Evolutionary conservation across 2,888 invertebrate genomes (phyloP).

Genomic region (Choristoneura rosaceana): DNA sequence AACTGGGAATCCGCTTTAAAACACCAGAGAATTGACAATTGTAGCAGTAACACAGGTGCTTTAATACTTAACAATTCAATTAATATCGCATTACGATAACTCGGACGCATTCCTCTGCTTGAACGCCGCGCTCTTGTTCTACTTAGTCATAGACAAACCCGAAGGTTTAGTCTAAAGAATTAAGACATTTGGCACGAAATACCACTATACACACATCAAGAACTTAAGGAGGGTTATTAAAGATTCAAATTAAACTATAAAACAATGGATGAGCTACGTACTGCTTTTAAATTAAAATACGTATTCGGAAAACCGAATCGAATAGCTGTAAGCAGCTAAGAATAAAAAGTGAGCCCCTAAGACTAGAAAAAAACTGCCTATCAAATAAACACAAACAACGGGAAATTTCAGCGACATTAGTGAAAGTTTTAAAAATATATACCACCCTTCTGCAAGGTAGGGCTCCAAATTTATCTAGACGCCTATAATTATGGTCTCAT

Average conservation of each 20-base stretch:
- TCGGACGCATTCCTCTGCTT: neutral
- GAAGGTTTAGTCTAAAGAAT: neutral
- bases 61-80: neutral
- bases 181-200: neutral
- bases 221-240: neutral
- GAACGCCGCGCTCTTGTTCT: neutral
- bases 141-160: neutral
- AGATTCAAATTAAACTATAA: too few species aligned
- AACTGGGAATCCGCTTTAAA: neutral
- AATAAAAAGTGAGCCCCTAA: too few species aligned
- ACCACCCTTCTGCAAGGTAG: neutral
- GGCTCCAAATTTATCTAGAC: neutral
- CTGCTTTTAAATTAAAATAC: too few species aligned
- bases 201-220: neutral
- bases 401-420: neutral
- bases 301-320: too few species aligned
- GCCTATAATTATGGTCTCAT: neutral
- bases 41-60: neutral
- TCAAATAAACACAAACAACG: neutral
- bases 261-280: too few species aligned
- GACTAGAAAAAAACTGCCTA: too few species aligned
- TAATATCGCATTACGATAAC: slow-evolving; percentile 3
- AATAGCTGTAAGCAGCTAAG: too few species aligned
- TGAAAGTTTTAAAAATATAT: neutral
- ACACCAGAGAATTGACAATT: neutral